phyloP scores from a whole-genome alignment of 2,113 vertebrate species.

The Amazona vittata region DNA sequence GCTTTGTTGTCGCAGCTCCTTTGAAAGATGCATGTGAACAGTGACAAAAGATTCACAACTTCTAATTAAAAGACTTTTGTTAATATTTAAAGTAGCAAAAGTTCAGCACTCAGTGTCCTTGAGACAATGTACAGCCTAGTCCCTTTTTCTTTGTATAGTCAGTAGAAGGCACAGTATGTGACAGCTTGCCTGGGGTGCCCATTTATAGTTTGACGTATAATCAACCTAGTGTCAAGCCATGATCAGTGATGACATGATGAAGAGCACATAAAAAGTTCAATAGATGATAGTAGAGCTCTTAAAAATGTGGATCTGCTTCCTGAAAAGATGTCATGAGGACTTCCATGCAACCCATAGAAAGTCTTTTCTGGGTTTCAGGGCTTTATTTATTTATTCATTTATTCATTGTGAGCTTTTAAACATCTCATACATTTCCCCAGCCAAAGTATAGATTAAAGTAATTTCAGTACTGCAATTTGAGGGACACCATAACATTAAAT shows the following conservation, averaged over 20 bases:
- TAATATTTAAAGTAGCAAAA: neutral
- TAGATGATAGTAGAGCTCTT: neutral
- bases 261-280: neutral
- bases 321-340: neutral
- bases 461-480: conserved; percentile 67
- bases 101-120: neutral
- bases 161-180: neutral
- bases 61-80: neutral
- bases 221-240: neutral
- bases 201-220: neutral
- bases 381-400: neutral
- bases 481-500: conserved; percentile 59
- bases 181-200: neutral
- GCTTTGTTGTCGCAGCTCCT: neutral
- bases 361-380: neutral
- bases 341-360: neutral
- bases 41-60: neutral
- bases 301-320: neutral
- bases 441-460: conserved; percentile 58
- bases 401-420: neutral
- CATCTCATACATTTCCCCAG: neutral
- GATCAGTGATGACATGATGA: neutral
- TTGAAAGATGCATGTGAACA: neutral
- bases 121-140: neutral
- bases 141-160: neutral